Evolutionary conservation across 1,140 invertebrate species (phyloP), one percentile per base, ranked within the genome.

Genomic region (Luehdorfia chinensis): DNA sequence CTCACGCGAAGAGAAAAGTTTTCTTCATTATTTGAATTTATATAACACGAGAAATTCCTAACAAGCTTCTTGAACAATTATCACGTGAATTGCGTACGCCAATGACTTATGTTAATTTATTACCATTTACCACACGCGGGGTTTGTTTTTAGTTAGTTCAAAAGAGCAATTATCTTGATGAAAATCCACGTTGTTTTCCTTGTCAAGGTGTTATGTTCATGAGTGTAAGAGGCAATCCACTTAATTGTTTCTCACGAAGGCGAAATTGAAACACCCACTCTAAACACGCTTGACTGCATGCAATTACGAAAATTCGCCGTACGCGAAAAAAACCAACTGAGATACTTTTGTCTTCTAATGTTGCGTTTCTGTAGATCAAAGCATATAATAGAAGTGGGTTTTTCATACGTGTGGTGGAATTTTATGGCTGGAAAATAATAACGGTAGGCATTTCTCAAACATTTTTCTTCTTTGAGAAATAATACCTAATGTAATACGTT

Each of bases 101-200:
- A n/a, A n/a, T 11, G 33, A 12, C 18, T 1, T 36, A 7, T 21
- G 9, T 36, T 36, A 2, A 11, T 21, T 6, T 12, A 16, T 33
- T 8, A 21, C 18, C n/a, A 36, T 11, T 7, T 36, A 36, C 9
- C n/a, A 16, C 6, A 36, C 1, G 5, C 2, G n/a, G n/a, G n/a
- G n/a, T n/a, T n/a, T n/a, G n/a, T n/a, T n/a, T n/a, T n/a, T n/a
- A n/a, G n/a, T n/a, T n/a, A n/a, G n/a, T n/a, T 23, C 15, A 21
- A 36, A 36, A 12, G 18, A 18, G 4, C 33, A 36, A 18, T 36
- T 36, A 36, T 16, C 7, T 1, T 36, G 15, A 36, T 36, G 33
- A 36, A 16, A 36, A 36, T 21, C 18, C 33, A 21, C n/a, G n/a
- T 36, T 36, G 33, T 36, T 36, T 36, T 36, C 11, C 18, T 16